Base-by-base conservation (phyloP, 2,113 vertebrate genomes). In the Tenebrosternarchus preto region DNA sequence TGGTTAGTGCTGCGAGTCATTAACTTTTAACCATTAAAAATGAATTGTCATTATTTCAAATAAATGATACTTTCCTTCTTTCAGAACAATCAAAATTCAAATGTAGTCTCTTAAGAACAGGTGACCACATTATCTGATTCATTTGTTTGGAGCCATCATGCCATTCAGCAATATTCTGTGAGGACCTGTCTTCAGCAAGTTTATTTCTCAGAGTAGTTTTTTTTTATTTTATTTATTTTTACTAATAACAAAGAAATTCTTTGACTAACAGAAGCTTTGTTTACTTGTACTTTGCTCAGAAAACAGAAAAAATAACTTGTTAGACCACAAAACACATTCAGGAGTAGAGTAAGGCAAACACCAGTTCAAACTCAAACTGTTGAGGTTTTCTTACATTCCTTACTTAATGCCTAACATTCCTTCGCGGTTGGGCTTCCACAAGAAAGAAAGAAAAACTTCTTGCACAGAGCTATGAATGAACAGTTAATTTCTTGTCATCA, bases 401-500 rank as follows among this genome's bases (percentile, higher is more conserved):
- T 22, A 61, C 25, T 29, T 59, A 33, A 71, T 67, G 63, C 71
- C 46, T 39, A 6, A 66, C 66, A 80, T 80, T 83, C 56, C 66
- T 69, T 76, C 57, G 61, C 29, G 60, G 71, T 69, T 5, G 24
- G 16, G 53, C 31, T 69, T 69, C 60, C 72, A 33, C 16, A 20
- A 82, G 66, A 33, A 11, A 53, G 27, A 46, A 82, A 83, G n/a
- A n/a, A n/a, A 64, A 2, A 36, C 70, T 27, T 55, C 31, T 53
- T 85, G 80, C 43, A 77, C 80, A 80, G 73, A 15, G 43, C 43
- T 50, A 50, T 50, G 43, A 50, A 50, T 50, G 43, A 50, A 50
- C 11, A 11, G 0, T 50, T 15, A 9, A 15, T 1, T 50, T 50
- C 12, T 50, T 50, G 11, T 50, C 43, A 50, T 50, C 39, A 43